These are phyloP conservation scores for Spilarctia lutea DNA, from an alignment of 2,888 invertebrate genomes.

Conservation along the genomic window DNA sequence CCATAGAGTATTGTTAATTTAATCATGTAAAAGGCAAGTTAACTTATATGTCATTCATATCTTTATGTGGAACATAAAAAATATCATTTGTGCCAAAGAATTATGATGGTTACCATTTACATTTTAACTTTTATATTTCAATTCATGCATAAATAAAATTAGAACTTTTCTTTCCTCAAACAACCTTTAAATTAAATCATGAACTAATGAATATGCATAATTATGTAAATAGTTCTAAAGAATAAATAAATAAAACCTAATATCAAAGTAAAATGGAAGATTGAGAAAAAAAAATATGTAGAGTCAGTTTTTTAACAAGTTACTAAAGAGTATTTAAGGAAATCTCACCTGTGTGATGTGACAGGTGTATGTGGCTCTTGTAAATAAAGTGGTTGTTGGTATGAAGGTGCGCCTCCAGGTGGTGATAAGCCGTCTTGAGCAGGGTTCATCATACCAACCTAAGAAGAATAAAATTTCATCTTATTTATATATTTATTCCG, in stretches of 20 bases:
- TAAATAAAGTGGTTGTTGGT: slow-evolving; percentile 91
- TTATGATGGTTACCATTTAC: not conserved
- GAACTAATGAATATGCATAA: not conserved
- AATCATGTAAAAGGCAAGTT: not conserved
- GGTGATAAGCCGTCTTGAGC: slow-evolving; percentile 87
- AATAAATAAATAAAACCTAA: not conserved
- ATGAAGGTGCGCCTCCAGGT: slow-evolving; percentile 87
- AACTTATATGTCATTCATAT: not conserved
- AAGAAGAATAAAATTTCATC: slow-evolving; percentile 37
- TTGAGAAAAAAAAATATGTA: not conserved
- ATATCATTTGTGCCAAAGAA: not conserved
- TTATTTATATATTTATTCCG: slow-evolving; percentile 12
- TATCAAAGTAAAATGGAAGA: not conserved
- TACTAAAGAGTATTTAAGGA: not conserved
- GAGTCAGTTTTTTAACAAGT: not conserved
- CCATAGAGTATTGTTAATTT: not conserved
- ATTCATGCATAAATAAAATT: not conserved
- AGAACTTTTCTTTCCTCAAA: not conserved
- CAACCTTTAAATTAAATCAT: not conserved
- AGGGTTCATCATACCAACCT: slow-evolving; percentile 88
- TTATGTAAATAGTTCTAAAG: not conserved
- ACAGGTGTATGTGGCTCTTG: slow-evolving; percentile 85
- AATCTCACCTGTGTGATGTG: slow-evolving; percentile 76
- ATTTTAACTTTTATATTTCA: not conserved
- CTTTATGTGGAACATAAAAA: not conserved